phyloP scores from a whole-genome alignment of 2,888 invertebrate genomes.

The Asteroscopus sphinx region DNA sequence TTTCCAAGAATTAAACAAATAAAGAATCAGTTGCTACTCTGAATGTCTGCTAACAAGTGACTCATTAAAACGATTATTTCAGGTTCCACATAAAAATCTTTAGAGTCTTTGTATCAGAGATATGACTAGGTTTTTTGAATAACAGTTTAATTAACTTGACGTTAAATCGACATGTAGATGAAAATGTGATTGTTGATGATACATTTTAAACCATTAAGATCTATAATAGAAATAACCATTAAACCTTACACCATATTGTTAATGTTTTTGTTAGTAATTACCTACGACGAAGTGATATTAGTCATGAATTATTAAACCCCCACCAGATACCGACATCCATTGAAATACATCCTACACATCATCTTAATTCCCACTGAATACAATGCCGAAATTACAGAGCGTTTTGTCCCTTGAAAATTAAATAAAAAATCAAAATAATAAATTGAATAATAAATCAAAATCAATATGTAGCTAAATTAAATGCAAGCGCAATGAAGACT shows the following conservation, averaged over 20 bases:
- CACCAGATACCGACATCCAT: conserved; percentile 22
- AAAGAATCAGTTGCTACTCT: neutral
- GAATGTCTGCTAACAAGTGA: neutral
- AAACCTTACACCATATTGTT: conserved; percentile 20
- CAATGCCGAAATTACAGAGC: conserved; percentile 15
- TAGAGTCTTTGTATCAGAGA: too few species aligned
- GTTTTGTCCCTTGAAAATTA: too few species aligned
- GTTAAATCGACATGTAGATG: neutral
- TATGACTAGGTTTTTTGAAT: too few species aligned
- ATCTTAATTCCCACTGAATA: conserved; percentile 41
- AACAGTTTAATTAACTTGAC: too few species aligned
- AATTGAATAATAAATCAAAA: neutral
- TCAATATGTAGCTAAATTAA: neutral
- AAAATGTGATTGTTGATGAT: conserved; percentile 3
- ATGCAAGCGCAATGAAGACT: neutral
- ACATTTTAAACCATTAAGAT: neutral
- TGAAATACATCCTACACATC: conserved; percentile 16
- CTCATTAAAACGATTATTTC: neutral
- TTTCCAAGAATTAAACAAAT: conserved; percentile 21
- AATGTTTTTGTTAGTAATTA: conserved; percentile 48
- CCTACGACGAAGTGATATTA: conserved; percentile 37
- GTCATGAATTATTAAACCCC: conserved; percentile 38
- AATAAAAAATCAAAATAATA: conserved; percentile 1
- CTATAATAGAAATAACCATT: too few species aligned
- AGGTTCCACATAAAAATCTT: too few species aligned